These are phyloP conservation scores for Eristalis tenax DNA, from an alignment of 2,888 invertebrate genomes.

Conservation along the genomic window DNA sequence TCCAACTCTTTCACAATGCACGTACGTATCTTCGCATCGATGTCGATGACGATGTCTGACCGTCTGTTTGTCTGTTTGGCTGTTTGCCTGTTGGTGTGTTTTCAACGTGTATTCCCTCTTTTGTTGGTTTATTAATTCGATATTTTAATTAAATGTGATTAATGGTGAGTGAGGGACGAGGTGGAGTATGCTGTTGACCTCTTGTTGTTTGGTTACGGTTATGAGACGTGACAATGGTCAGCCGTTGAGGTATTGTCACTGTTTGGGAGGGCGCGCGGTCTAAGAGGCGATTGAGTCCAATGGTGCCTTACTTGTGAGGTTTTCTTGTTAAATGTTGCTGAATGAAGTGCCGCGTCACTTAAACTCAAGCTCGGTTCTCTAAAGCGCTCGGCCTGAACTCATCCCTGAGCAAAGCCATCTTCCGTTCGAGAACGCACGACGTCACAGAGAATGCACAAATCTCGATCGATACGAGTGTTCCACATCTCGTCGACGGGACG, in stretches of 20 bases:
- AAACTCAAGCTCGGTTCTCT: background rate
- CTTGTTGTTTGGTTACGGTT: slow-evolving; percentile 29
- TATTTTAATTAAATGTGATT: slow-evolving; percentile 69
- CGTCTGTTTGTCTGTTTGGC: background rate
- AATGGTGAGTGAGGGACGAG: slow-evolving; percentile 26
- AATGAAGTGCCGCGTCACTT: slow-evolving; percentile 31
- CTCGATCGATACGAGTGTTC: background rate
- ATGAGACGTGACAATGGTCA: slow-evolving; percentile 47
- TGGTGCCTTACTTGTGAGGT: slow-evolving; percentile 29
- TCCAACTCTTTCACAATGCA: slow-evolving; percentile 14
- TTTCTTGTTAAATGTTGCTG: slow-evolving; percentile 11
- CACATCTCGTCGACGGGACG: background rate
- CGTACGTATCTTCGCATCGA: background rate
- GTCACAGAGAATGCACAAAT: no score
- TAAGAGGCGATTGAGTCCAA: slow-evolving; percentile 26
- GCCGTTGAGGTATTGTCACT: slow-evolving; percentile 49
- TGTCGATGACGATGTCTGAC: background rate
- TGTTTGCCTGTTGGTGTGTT: no score
- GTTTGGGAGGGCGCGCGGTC: slow-evolving; percentile 2
- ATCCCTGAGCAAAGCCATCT: background rate
- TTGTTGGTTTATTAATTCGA: slow-evolving; percentile 63
- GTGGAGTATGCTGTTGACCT: slow-evolving; percentile 11
- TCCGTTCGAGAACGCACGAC: background rate
- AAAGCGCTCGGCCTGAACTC: background rate
- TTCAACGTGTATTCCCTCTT: slow-evolving; percentile 27